phyloP scores from a whole-genome alignment of 2,113 vertebrate genomes.

The Dicentrarchus labrax region DNA sequence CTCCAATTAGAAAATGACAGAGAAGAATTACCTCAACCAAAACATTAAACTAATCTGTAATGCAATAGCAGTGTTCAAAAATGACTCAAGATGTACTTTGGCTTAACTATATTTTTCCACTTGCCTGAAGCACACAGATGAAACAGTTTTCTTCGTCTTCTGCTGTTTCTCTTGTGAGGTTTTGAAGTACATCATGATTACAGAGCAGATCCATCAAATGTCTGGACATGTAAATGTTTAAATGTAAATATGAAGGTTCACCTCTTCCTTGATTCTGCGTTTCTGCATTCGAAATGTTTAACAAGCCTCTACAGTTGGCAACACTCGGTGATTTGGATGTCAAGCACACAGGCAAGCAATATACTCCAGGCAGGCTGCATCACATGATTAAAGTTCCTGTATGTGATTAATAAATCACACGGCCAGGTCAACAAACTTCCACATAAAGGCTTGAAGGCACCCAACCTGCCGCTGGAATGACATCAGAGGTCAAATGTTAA shows the following conservation, averaged over 20 bases:
- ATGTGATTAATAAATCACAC: conserved; percentile 74
- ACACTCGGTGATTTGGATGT: conserved; percentile 50
- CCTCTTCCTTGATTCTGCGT: conserved; percentile 22
- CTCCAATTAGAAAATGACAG: conserved; percentile 56
- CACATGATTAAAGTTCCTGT: conserved; percentile 68
- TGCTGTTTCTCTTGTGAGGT: conserved; percentile 33
- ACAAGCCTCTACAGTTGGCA: conserved; percentile 44
- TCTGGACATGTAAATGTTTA: conserved; percentile 45
- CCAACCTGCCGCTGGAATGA: conserved; percentile 67
- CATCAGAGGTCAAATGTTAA: conserved; percentile 80
- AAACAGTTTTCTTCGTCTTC: conserved; percentile 36
- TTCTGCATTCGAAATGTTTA: conserved; percentile 37
- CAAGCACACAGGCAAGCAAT: conserved; percentile 44
- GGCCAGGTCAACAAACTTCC: conserved; percentile 51
- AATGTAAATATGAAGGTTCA: conserved; percentile 50
- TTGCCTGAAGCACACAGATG: conserved; percentile 56
- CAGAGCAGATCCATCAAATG: conserved; percentile 53
- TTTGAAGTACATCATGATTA: conserved; percentile 45
- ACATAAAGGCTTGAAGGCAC: conserved; percentile 61
- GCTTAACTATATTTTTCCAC: conserved; percentile 57
- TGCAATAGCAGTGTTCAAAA: conserved; percentile 57
- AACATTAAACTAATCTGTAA: conserved; percentile 64
- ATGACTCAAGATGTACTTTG: conserved; percentile 68
- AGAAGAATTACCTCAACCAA: conserved; percentile 58
- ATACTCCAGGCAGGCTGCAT: conserved; percentile 22